Conservation (phyloP, 1,140 invertebrate species). For the Propsilocerus akamusi region DNA sequence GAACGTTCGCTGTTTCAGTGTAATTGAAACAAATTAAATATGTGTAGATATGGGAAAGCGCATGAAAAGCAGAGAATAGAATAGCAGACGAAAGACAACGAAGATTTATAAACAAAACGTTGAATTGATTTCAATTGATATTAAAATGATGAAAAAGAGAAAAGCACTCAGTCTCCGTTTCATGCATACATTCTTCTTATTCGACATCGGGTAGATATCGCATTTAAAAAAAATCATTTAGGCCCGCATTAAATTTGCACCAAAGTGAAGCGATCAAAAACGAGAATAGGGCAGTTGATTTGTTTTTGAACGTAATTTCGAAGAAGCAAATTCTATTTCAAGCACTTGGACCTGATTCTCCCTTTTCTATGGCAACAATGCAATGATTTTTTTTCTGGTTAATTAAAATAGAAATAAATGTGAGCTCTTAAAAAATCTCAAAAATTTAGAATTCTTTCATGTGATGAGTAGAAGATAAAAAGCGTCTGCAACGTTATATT, state of each 20-base stretch:
- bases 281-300: no score
- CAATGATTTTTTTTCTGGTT: no score
- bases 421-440: no score
- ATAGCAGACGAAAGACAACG: constrained; percentile 10
- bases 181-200: constrained; percentile 18
- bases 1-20: background rate
- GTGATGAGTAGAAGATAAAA: no score
- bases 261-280: constrained; percentile 24
- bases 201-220: constrained; percentile 5
- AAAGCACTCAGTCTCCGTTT: constrained; percentile 21
- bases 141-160: constrained; percentile 20
- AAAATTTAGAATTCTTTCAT: no score
- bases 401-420: no score
- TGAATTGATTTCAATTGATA: constrained; percentile 19
- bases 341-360: no score
- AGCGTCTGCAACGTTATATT: no score
- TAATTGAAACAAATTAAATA: constrained; percentile 4
- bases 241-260: constrained; percentile 17
- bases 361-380: no score
- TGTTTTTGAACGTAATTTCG: no score
- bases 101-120: constrained; percentile 12
- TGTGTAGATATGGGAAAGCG: constrained; percentile 9
- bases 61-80: constrained; percentile 7
- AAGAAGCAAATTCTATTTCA: no score
- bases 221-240: background rate